Conservation (phyloP, 1,140 invertebrate genomes). For the Monochamus saltuarius region DNA sequence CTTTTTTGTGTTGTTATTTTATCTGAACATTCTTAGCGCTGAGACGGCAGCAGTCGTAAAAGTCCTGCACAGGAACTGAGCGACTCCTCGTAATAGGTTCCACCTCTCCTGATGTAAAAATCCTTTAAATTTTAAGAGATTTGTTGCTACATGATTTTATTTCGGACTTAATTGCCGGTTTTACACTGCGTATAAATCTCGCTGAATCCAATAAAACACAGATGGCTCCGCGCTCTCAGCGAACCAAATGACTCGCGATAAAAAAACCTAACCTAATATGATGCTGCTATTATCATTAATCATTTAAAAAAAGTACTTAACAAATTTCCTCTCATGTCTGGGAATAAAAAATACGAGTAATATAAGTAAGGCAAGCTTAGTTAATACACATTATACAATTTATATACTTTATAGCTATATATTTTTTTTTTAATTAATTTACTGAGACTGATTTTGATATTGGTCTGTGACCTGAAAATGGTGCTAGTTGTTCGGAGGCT, state of each 20-base stretch:
- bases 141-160: slow-evolving; percentile 27
- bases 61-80: slow-evolving; percentile 4
- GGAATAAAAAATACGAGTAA: too few relatives aligned
- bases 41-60: slow-evolving; percentile 18
- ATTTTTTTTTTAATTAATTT: too few relatives aligned
- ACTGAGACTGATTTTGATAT: too few relatives aligned
- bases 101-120: slow-evolving; percentile 19
- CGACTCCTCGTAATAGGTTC: slow-evolving; percentile 18
- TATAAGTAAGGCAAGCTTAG: too few relatives aligned
- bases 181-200: slow-evolving; percentile 19
- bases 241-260: too few relatives aligned
- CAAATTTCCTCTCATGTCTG: too few relatives aligned
- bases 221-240: slow-evolving; percentile 13
- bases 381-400: too few relatives aligned
- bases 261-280: background rate
- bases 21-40: slow-evolving; percentile 20
- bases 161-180: slow-evolving; percentile 22
- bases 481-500: too few relatives aligned
- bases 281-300: slow-evolving; percentile 10
- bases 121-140: slow-evolving; percentile 12
- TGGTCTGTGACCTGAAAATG: too few relatives aligned
- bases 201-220: slow-evolving; percentile 22
- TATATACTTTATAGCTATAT: too few relatives aligned
- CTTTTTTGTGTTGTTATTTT: slow-evolving; percentile 23
- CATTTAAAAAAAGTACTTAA: too few relatives aligned